These are phyloP conservation scores for Xiphophorus couchianus DNA, from an alignment of 2,113 vertebrate species.

Conservation along the genomic window DNA sequence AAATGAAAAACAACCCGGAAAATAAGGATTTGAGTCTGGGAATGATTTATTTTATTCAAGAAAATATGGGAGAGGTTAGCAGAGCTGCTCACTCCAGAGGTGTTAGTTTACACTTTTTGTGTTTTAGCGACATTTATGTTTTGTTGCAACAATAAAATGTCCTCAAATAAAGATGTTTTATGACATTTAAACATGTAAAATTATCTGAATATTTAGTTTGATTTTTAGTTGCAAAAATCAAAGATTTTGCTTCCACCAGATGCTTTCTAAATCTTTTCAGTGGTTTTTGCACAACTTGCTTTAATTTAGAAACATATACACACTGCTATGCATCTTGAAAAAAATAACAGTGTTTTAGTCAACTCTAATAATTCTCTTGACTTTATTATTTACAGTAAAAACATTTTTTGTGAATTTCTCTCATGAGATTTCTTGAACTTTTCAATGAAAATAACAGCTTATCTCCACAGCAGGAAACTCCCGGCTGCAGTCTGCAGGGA, in stretches of 20 bases:
- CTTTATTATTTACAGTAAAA: background rate
- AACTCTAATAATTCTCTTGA: background rate
- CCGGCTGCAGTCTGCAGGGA: no score
- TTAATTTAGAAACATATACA: background rate
- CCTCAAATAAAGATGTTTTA: background rate
- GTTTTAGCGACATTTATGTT: background rate
- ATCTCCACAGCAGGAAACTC: no score
- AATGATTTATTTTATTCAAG: constrained; percentile 24
- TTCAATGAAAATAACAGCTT: background rate
- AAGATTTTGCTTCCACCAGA: background rate
- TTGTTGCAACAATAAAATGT: background rate
- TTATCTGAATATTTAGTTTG: constrained; percentile 6
- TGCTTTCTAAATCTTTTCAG: background rate
- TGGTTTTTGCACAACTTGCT: constrained; percentile 7
- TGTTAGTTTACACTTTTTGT: background rate
- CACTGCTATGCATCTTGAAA: background rate
- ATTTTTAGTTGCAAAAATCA: background rate
- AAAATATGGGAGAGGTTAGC: constrained; percentile 22
- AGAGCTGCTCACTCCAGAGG: background rate
- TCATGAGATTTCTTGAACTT: background rate
- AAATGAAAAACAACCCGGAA: constrained; percentile 45
- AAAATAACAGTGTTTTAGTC: background rate
- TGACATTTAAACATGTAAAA: constrained; percentile 6
- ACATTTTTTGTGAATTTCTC: background rate
- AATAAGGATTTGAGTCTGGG: constrained; percentile 27